Percentiles rank a stretch among this genome's conserved stretches.
These are phyloP conservation scores for Hypomecis atomaria DNA, from an alignment of 2,888 invertebrate genomes.

Conservation along the genomic window DNA sequence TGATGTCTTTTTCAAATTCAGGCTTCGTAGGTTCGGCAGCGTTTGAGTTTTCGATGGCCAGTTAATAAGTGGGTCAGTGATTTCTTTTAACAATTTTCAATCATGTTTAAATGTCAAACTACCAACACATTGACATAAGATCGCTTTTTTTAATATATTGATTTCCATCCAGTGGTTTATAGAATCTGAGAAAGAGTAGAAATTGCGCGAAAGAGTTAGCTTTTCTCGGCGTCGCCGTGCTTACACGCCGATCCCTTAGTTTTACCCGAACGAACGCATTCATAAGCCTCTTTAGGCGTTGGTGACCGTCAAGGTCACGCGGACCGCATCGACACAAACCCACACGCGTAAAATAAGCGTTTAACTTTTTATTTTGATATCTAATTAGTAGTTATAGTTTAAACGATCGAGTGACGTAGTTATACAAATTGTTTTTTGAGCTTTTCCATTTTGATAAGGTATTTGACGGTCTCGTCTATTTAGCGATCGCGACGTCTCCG, in stretches of 20 bases:
- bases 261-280: background rate
- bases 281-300: slow-evolving; percentile 48
- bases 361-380: slow-evolving; percentile 53
- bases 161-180: too few species aligned
- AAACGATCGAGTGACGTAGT: slow-evolving; percentile 32
- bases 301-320: slow-evolving; percentile 47
- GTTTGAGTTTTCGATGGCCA: too few species aligned
- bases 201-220: too few species aligned
- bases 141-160: too few species aligned
- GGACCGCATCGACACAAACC: slow-evolving; percentile 81
- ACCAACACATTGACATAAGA: background rate
- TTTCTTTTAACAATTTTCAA: too few species aligned
- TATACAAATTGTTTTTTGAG: slow-evolving; percentile 32
- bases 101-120: too few species aligned
- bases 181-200: too few species aligned
- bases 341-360: slow-evolving; percentile 75
- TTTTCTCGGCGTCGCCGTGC: too few species aligned
- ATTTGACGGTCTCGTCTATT: slow-evolving; percentile 46
- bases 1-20: too few species aligned
- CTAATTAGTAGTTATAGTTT: slow-evolving; percentile 41
- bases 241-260: too few species aligned
- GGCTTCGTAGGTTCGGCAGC: too few species aligned
- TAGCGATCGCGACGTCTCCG: slow-evolving; percentile 60
- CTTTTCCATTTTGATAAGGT: slow-evolving; percentile 50
- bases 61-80: too few species aligned